These are phyloP conservation scores for Aphodius sticticus DNA, from an alignment of 2,888 invertebrate species.

Conservation along the genomic window DNA sequence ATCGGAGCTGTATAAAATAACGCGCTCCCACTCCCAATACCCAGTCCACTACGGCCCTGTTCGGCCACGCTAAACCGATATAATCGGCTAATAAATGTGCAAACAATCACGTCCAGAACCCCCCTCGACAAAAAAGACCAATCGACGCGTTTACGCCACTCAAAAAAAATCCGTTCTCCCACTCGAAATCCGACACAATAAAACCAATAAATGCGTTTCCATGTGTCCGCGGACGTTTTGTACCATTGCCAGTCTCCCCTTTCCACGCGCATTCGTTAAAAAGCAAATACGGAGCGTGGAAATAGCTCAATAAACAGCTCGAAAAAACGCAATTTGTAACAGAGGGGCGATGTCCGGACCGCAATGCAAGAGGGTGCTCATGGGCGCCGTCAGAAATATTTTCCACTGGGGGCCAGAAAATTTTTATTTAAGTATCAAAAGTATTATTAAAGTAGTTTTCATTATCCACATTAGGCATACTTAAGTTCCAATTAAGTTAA, in stretches of 20 bases:
- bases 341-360: background rate
- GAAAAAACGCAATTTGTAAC: background rate
- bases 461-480: no score
- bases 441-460: no score
- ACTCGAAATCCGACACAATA: conserved; percentile 40
- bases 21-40: background rate
- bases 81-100: conserved; percentile 36
- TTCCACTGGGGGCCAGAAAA: background rate
- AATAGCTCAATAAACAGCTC: background rate
- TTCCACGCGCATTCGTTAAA: background rate
- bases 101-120: conserved; percentile 30
- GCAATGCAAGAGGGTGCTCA: background rate
- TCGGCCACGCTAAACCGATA: conserved; percentile 22
- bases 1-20: conserved; percentile 20
- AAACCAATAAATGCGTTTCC: conserved; percentile 45
- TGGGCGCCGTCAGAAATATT: background rate
- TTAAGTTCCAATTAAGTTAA: no score
- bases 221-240: background rate
- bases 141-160: conserved; percentile 12
- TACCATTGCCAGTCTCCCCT: background rate
- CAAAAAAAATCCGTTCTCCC: conserved; percentile 27
- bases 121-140: conserved; percentile 24
- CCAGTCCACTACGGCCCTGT: conserved; percentile 6
- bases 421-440: no score
- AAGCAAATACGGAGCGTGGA: background rate